Evolutionary conservation across 2,888 invertebrate genomes (phyloP), one percentile per base, ranked within the genome.

Genomic region (Apamea anceps): DNA sequence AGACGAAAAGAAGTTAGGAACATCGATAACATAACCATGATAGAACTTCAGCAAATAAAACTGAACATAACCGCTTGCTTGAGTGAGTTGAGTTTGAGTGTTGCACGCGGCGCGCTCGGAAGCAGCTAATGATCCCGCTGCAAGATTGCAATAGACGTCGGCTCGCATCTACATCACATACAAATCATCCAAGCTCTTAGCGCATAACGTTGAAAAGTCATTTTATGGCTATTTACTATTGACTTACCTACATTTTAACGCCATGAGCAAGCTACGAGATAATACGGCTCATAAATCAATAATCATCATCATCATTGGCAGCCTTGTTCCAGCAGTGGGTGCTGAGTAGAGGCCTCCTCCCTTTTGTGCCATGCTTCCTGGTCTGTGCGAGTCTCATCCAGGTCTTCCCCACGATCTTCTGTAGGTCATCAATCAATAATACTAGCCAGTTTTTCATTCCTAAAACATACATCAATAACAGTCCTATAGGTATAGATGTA

Each of bases 131-230:
- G 91, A 93, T 87, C 79, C 88, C 86, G 87, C 90, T 75, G 87
- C 87, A 86, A 88, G 91, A 91, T 91, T 87, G 92, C 92, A 93
- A 93, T 95, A 93, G 94, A 94, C 90, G 93, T 94, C 92, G 86
- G 80, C 84, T 90, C 84, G 91, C 92, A 93, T 94, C 92, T 90
- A 92, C 91, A 91, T 87, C 85, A 95, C 94, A 95, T 95, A 95
- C 95, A 94, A 96, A 95, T 95, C 92, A 93, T 83, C 84, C 87
- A 89, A 92, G 91, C 90, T 91, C 89, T 91, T 91, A 92, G 86
- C 88, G 87, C 83, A 87, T 87, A 87, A 88, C 87, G 89, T 88
- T 85, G 79, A 90, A 89, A 90, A 87, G 87, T 90, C 86, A 90
- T 90, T 91, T 91, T 91, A 92, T 89, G 81, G 84, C 81, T 88